Conservation (phyloP, 2,888 invertebrate species). For the Anarsia innoxiella region DNA sequence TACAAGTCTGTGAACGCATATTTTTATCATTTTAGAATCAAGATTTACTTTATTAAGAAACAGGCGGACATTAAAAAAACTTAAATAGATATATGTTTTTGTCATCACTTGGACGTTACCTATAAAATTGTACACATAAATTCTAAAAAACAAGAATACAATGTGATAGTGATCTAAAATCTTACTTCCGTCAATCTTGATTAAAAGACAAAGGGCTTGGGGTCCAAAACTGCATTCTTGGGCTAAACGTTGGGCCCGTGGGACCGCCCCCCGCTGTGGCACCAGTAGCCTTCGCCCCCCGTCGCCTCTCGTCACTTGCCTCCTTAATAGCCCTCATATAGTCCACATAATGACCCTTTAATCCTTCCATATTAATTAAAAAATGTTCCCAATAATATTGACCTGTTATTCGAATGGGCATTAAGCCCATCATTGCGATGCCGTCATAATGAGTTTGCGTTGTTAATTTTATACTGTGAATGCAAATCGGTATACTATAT, state of each 20-base stretch:
- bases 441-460: not conserved
- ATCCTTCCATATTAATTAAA: constrained; percentile 19
- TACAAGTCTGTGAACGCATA: no score
- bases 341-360: constrained; percentile 20
- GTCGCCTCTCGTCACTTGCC: constrained; percentile 38
- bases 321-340: constrained; percentile 24
- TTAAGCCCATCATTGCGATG: not conserved
- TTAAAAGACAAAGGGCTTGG: constrained; percentile 26
- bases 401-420: no score
- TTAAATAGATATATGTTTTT: no score
- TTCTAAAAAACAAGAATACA: constrained; percentile 6
- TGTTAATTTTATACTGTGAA: not conserved
- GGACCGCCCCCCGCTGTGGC: constrained; percentile 30
- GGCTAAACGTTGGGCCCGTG: constrained; percentile 22
- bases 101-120: no score
- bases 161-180: constrained; percentile 11
- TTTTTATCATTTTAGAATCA: no score
- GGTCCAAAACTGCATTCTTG: constrained; percentile 29
- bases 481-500: no score
- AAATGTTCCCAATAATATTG: not conserved
- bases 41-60: no score
- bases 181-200: constrained; percentile 31
- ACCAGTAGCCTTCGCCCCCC: constrained; percentile 40
- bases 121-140: constrained; percentile 6
- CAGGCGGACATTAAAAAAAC: no score